Evolutionary conservation across 2,888 invertebrate genomes (phyloP).

Genomic region (Tetranychus truncatus): DNA sequence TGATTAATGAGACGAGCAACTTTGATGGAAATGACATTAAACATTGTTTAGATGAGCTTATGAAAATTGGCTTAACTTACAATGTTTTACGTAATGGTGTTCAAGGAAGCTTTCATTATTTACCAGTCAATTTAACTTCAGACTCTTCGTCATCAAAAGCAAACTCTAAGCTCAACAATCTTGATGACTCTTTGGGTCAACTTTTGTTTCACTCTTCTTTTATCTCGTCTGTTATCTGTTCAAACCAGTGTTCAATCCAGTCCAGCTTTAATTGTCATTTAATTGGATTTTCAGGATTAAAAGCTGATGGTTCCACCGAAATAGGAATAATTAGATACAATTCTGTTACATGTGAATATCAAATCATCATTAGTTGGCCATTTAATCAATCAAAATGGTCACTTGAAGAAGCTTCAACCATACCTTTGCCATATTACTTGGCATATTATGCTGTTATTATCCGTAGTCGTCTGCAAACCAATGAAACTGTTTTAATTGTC

Average conservation of each 20-base stretch:
- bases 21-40: background rate
- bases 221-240: background rate
- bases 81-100: background rate
- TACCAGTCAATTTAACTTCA: background rate
- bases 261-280: background rate
- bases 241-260: background rate
- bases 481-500: background rate
- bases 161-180: background rate
- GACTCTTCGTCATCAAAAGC: background rate
- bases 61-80: background rate
- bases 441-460: background rate
- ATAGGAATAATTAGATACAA: background rate
- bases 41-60: background rate
- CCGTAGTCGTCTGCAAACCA: background rate
- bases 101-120: background rate
- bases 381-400: background rate
- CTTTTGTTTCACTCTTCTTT: background rate
- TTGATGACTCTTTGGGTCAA: background rate
- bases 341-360: background rate
- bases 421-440: background rate
- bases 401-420: background rate
- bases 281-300: background rate
- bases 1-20: background rate
- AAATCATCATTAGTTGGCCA: background rate
- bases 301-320: background rate